phyloP scores from a whole-genome alignment of 1,140 invertebrate genomes.

The silkworm (Bombyx mori) region DNA sequence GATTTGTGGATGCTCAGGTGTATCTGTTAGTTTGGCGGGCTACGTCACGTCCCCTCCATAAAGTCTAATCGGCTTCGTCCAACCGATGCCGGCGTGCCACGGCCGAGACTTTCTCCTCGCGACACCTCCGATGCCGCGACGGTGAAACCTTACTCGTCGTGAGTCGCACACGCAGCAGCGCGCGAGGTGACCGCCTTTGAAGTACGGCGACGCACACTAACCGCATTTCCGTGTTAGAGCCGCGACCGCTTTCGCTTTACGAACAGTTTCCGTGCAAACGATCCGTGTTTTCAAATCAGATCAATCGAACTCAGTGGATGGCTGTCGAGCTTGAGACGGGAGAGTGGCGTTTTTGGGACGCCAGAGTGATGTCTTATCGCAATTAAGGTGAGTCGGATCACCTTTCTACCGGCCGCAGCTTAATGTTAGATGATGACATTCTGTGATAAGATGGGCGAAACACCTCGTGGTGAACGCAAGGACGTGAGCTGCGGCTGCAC shows the following conservation, averaged over 20 bases:
- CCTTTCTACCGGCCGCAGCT: constrained; percentile 40
- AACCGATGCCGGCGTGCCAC: constrained; percentile 50
- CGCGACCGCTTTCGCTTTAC: constrained; percentile 52
- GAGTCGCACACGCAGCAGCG: constrained; percentile 51
- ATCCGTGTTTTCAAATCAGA: constrained; percentile 42
- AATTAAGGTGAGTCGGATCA: constrained; percentile 48
- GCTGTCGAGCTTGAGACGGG: constrained; percentile 13
- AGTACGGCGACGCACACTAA: constrained; percentile 14
- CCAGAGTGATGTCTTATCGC: constrained; percentile 33
- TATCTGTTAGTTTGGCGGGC: constrained; percentile 38
- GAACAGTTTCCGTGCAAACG: constrained; percentile 46
- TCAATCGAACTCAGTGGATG: constrained; percentile 17
- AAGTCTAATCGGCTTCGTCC: constrained; percentile 17
- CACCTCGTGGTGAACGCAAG: constrained; percentile 59
- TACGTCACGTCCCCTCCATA: constrained; percentile 56
- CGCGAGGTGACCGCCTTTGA: constrained; percentile 44
- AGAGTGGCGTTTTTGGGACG: constrained; percentile 16
- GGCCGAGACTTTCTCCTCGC: constrained; percentile 68
- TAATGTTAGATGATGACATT: constrained; percentile 46
- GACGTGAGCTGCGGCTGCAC: constrained; percentile 26
- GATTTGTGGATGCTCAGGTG: constrained; percentile 30
- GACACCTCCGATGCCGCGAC: constrained; percentile 58
- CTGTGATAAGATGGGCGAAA: constrained; percentile 51
- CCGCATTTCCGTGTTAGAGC: constrained; percentile 41
- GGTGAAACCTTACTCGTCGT: constrained; percentile 16